Percentiles rank a stretch among this genome's conserved stretches.
Conservation (phyloP, 2,113 vertebrate species). For the Eulemur rufifrons region DNA sequence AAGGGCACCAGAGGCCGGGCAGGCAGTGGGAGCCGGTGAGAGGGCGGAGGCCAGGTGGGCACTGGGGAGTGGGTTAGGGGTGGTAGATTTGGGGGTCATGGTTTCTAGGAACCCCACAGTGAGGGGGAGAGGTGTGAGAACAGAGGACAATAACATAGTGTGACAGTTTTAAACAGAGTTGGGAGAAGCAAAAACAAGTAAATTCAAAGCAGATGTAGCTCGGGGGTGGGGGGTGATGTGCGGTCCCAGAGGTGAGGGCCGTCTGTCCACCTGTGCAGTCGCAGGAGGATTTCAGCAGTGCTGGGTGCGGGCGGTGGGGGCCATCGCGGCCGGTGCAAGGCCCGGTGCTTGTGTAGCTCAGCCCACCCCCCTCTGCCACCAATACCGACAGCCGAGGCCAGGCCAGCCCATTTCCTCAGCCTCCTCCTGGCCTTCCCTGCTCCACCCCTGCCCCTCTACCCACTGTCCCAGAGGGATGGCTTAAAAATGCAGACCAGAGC, state of each 20-base stretch:
- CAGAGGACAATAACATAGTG: neutral
- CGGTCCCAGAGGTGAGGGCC: rapidly evolving
- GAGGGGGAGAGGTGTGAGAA: neutral
- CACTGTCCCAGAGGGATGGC: neutral
- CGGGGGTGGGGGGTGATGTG: rapidly evolving
- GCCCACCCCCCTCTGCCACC: neutral
- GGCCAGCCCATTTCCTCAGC: neutral
- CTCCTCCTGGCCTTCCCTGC: neutral
- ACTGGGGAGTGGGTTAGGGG: neutral
- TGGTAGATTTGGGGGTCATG: neutral
- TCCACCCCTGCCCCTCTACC: neutral
- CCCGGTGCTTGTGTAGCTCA: neutral
- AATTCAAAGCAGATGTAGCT: rapidly evolving
- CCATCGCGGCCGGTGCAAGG: rapidly evolving
- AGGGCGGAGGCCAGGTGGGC: neutral
- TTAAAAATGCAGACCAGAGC: neutral
- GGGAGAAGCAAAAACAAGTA: neutral
- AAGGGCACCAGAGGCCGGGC: neutral
- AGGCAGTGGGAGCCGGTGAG: neutral
- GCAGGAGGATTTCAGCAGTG: rapidly evolving
- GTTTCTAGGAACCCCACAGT: neutral
- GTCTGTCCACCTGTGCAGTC: rapidly evolving
- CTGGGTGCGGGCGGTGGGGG: neutral
- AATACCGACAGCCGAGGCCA: neutral
- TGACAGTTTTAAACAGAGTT: neutral